phyloP scores from a whole-genome alignment of 2,888 invertebrate species.

The Meiosimyza decipiens region DNA sequence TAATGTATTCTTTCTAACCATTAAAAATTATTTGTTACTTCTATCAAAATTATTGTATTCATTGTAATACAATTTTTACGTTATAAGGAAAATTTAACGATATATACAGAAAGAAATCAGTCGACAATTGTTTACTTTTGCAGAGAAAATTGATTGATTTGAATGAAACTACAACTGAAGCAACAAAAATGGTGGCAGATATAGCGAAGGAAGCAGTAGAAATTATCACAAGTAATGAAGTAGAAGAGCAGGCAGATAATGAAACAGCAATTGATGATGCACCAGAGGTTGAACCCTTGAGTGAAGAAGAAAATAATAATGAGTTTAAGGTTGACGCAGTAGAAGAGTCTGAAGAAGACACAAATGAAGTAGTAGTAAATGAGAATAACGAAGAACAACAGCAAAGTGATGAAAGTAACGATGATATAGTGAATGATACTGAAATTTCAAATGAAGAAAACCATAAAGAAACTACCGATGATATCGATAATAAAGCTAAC shows the following conservation, averaged over 20 bases:
- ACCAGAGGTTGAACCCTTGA: conserved; percentile 12
- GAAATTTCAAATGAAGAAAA: conserved; percentile 6
- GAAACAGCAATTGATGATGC: conserved; percentile 38
- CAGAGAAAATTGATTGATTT: conserved; percentile 65
- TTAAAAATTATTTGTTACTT: conserved; percentile 18
- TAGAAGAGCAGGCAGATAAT: conserved; percentile 26
- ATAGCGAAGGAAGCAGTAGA: neutral
- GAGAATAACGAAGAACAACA: conserved; percentile 24
- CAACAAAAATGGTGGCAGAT: conserved; percentile 24
- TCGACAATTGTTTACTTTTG: conserved; percentile 68
- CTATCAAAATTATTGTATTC: conserved; percentile 3
- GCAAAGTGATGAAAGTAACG: conserved; percentile 42
- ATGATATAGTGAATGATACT: conserved; percentile 26
- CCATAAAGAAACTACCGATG: conserved; percentile 13
- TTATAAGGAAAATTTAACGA: conserved; percentile 14
- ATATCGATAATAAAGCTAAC: neutral
- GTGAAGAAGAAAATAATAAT: conserved; percentile 38
- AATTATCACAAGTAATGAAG: conserved; percentile 31
- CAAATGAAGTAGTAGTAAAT: conserved; percentile 36
- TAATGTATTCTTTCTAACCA: neutral
- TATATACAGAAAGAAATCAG: conserved; percentile 62
- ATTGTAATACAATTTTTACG: conserved; percentile 10
- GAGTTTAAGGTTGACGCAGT: conserved; percentile 32
- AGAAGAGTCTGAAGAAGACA: conserved; percentile 34
- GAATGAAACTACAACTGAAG: conserved; percentile 49